Evolutionary conservation across 2,113 vertebrate genomes (phyloP).

Genomic region (Sylvicapra grimmia): DNA sequence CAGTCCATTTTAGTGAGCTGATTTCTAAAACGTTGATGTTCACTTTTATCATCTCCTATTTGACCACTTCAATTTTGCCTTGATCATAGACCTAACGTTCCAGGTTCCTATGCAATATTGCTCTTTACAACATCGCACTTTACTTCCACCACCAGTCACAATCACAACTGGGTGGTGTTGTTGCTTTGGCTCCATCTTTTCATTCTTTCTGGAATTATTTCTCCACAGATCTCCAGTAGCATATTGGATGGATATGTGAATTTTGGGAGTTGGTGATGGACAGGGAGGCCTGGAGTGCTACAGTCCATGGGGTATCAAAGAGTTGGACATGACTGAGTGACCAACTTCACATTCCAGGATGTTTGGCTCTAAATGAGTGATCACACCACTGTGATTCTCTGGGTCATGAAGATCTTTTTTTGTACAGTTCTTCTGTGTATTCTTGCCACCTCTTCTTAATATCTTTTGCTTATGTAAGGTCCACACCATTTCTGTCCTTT

Average conservation of each 20-base stretch:
- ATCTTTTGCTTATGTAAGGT: too few relatives aligned
- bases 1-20: not conserved
- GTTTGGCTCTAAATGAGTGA: too few relatives aligned
- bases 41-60: not conserved
- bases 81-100: not conserved
- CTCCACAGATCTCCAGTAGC: not conserved
- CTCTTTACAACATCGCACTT: fast-evolving
- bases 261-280: not conserved
- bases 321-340: not conserved
- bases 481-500: too few relatives aligned
- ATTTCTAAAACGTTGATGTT: not conserved
- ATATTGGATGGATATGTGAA: not conserved
- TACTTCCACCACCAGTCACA: not conserved
- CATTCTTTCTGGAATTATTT: not conserved
- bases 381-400: too few relatives aligned
- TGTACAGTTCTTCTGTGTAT: too few relatives aligned
- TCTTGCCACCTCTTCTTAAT: too few relatives aligned
- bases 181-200: not conserved
- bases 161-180: not conserved
- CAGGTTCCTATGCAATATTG: not conserved
- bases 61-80: not conserved
- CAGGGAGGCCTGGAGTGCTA: not conserved
- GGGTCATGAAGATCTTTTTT: too few relatives aligned
- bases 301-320: not conserved
- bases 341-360: not conserved